Evolutionary conservation across 30 jellyfish, hydroid and myxozoan genomes (phyloP).

Genomic region (Aurelia sp.): DNA sequence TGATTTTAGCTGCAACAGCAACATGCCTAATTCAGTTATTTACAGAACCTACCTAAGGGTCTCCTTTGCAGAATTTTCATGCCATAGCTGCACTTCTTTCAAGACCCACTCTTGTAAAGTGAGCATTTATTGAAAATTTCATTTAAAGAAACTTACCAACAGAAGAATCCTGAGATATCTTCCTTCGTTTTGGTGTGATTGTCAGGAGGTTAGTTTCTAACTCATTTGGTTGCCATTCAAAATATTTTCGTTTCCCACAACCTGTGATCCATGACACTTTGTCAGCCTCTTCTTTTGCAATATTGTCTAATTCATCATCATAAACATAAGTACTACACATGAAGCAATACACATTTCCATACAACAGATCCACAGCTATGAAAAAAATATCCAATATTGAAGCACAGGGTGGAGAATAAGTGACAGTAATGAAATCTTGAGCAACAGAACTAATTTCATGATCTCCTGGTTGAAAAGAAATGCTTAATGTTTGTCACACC

Average conservation of each 20-base stretch:
- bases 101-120: no score
- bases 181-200: conserved; percentile 72
- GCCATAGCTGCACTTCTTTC: no score
- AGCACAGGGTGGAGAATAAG: no score
- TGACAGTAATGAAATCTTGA: no score
- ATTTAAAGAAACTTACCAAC: conserved; percentile 51
- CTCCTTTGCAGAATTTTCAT: no score
- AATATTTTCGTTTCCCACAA: conserved; percentile 77
- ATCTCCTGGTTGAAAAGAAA: no score
- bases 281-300: conserved; percentile 85
- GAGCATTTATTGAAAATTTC: no score
- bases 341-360: conserved; percentile 90
- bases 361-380: conserved; percentile 82
- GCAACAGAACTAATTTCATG: no score
- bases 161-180: conserved; percentile 47
- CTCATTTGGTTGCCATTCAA: conserved; percentile 89
- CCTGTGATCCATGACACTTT: conserved; percentile 75
- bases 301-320: conserved; percentile 82
- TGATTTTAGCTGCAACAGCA: no score
- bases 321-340: conserved; percentile 82
- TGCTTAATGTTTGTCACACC: no score
- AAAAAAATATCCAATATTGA: neutral
- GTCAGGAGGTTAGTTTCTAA: conserved; percentile 70
- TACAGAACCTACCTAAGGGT: no score
- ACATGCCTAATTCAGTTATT: no score